Evolutionary conservation across 2,888 invertebrate genomes (phyloP), one percentile per base, ranked within the genome.

Genomic region (Plebejus argus): DNA sequence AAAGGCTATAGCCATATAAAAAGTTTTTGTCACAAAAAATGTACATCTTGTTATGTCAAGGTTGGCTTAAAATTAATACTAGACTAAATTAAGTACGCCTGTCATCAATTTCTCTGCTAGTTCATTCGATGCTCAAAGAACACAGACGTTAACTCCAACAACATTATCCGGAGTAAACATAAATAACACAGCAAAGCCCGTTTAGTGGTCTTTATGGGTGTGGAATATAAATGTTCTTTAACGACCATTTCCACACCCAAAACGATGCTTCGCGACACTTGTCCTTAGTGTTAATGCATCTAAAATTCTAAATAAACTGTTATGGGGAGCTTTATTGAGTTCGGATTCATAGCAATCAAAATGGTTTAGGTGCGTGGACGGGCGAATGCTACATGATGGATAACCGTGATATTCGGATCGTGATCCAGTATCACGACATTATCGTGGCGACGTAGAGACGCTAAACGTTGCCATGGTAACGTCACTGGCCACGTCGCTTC

Each of bases 161-260:
- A 28, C 66, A 28, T 66, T 33, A 66, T 66, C 1, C 28, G 12
- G 23, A 28, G 35, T 39, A 71, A 71, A 71, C 71, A 71, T 71
- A 35, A 71, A 71, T 71, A 39, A 71, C n/a, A 8, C 8, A 35
- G 33, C 35, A 71, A 39, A 71, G 71, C 71, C 71, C 71, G 12
- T 71, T 71, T 71, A 35, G 39, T 39, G n/a, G 3, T 39, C 35
- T 71, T 71, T 71, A 71, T 39, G 71, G 35, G n/a, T n/a, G 39
- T n/a, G 39, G 71, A 39, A 71, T 71, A 71, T 71, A 71, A 71
- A 71, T 71, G 71, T 35, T 20, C 20, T 20, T n/a, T 71, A 71
- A 71, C 71, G 71, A 39, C 71, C 8, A 39, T 39, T 71, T 71
- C 39, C 71, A 71, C 71, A 70, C 39, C 39, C 71, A 35, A 71